These are phyloP conservation scores for Mesocentrotus franciscanus DNA, from an alignment of 53 echinoderm and acorn worm genomes.

Conservation along the genomic window DNA sequence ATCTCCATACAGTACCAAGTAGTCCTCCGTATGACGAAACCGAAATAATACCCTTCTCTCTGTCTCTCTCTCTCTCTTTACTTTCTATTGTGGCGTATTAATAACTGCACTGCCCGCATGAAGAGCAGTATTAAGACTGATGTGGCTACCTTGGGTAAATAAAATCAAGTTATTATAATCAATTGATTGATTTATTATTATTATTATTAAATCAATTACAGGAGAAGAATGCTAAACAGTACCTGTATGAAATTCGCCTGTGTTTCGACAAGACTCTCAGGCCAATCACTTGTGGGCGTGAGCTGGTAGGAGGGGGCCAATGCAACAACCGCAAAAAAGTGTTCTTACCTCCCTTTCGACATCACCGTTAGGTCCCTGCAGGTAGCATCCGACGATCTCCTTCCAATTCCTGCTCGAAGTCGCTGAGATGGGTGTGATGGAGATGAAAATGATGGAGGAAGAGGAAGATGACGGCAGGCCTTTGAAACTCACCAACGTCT, in stretches of 20 bases:
- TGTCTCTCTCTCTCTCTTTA: too few relatives aligned
- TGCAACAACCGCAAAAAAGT: not conserved
- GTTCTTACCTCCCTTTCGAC: not conserved
- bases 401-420: not conserved
- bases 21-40: too few relatives aligned
- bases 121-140: too few relatives aligned
- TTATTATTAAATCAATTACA: not conserved
- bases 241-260: conserved; percentile 20
- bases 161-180: too few relatives aligned
- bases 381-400: not conserved
- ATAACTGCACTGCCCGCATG: too few relatives aligned
- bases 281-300: not conserved
- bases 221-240: not conserved
- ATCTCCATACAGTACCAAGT: too few relatives aligned
- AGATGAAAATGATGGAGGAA: not conserved
- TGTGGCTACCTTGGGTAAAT: too few relatives aligned
- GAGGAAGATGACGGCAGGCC: not conserved
- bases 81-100: too few relatives aligned
- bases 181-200: too few relatives aligned
- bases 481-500: not conserved
- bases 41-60: too few relatives aligned
- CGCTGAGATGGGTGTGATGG: not conserved
- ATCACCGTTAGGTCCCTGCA: not conserved
- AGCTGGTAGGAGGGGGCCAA: not conserved
- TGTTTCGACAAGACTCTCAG: conserved; percentile 9